phyloP scores from a whole-genome alignment of 2,888 invertebrate genomes.

The Drosophila colorata region DNA sequence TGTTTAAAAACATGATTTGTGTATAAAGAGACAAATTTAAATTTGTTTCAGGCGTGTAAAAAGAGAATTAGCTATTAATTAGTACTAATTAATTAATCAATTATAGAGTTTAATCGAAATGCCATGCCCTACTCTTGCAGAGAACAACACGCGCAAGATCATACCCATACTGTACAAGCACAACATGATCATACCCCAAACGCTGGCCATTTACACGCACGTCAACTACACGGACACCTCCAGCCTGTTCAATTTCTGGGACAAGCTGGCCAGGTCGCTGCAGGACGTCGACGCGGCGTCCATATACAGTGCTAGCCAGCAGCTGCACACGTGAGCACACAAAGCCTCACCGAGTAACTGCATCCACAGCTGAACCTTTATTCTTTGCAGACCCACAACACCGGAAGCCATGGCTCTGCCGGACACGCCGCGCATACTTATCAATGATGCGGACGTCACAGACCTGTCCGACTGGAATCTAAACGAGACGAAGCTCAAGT shows the following conservation, averaged over 20 bases:
- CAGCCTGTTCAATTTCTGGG: conserved; percentile 90
- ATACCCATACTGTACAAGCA: conserved; percentile 90
- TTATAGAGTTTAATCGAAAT: too few species aligned
- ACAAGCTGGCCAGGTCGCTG: conserved; percentile 87
- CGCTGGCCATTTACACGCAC: conserved; percentile 89
- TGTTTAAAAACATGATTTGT: too few species aligned
- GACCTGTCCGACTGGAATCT: conserved; percentile 37
- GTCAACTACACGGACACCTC: conserved; percentile 87
- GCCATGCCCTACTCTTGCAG: conserved; percentile 82
- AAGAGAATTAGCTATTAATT: too few species aligned
- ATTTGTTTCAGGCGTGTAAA: too few species aligned
- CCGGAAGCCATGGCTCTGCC: conserved; percentile 19
- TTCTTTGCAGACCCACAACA: conserved; percentile 21
- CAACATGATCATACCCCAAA: conserved; percentile 88
- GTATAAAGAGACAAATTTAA: too few species aligned
- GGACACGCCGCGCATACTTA: conserved; percentile 60
- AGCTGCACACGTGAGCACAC: conserved; percentile 48
- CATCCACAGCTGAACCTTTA: too few species aligned
- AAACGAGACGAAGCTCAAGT: conserved; percentile 30
- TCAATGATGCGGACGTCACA: conserved; percentile 58
- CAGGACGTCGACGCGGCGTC: conserved; percentile 60
- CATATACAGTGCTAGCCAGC: conserved; percentile 35
- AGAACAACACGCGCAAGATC: conserved; percentile 88
- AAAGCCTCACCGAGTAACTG: not conserved
- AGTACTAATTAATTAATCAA: too few species aligned